phyloP scores from a whole-genome alignment of 2,797 vertebrate genomes.

The Enoplosus armatus region DNA sequence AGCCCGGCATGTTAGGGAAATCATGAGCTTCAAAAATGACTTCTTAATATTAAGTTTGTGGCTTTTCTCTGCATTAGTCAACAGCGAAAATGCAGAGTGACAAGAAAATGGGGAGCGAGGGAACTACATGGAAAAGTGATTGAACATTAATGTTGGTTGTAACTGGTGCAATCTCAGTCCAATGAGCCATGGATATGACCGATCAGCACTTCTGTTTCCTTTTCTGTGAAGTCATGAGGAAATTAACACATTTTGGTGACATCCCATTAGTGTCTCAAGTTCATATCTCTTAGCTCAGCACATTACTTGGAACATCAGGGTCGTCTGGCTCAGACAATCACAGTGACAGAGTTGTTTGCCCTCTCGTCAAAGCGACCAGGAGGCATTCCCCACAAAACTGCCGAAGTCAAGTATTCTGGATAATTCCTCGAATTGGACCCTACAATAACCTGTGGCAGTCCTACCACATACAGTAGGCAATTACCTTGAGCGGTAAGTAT shows the following conservation, averaged over 20 bases:
- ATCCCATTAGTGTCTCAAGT: conserved; percentile 59
- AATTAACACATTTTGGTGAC: conserved; percentile 52
- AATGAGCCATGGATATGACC: conserved; percentile 62
- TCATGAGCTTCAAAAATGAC: conserved; percentile 18
- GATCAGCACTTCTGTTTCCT: conserved; percentile 53
- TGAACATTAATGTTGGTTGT: conserved; percentile 29
- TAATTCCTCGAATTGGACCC: conserved; percentile 6
- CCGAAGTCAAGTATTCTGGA: conserved; percentile 29
- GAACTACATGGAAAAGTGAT: conserved; percentile 40
- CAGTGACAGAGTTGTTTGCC: conserved; percentile 18
- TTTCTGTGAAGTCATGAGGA: conserved; percentile 48
- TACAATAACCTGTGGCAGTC: background rate
- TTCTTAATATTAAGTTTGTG: conserved; percentile 10
- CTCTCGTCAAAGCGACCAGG: conserved; percentile 29
- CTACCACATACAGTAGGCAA: background rate
- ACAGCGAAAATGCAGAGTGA: conserved; percentile 27
- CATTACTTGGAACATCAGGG: conserved; percentile 46
- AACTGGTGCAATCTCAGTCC: conserved; percentile 45
- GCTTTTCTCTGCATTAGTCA: conserved; percentile 36
- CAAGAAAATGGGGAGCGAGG: conserved; percentile 19
- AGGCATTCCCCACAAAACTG: conserved; percentile 35
- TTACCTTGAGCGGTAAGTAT: background rate
- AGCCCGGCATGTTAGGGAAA: conserved; percentile 18
- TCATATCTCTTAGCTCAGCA: conserved; percentile 64
- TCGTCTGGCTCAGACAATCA: conserved; percentile 27